These are phyloP conservation scores for Rattus norvegicus DNA, from an alignment of 2,113 vertebrate genomes.

Conservation along the genomic window GRCr8 NC_086022.1:109003001-109003500, in stretches of 20 bases:
- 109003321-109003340: not conserved
- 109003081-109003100: not conserved
- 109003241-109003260: not conserved
- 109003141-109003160: too few relatives aligned
- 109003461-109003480: not conserved
- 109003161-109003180: not conserved
- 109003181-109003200: too few relatives aligned
- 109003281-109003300: not conserved
- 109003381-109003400: not conserved
- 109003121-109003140: not conserved
- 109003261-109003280: not conserved
- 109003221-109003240: not conserved
- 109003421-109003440: not conserved
- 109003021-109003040: not conserved
- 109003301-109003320: not conserved
- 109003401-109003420: not conserved
- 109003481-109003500: too few relatives aligned
- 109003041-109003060: not conserved
- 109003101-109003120: not conserved
- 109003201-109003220: not conserved
- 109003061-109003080: not conserved
- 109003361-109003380: accelerated
- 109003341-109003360: not conserved
- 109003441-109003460: accelerated
- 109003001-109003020: not conserved